Conservation (phyloP, 1,140 invertebrate species). For the Lethrus apterus region DNA sequence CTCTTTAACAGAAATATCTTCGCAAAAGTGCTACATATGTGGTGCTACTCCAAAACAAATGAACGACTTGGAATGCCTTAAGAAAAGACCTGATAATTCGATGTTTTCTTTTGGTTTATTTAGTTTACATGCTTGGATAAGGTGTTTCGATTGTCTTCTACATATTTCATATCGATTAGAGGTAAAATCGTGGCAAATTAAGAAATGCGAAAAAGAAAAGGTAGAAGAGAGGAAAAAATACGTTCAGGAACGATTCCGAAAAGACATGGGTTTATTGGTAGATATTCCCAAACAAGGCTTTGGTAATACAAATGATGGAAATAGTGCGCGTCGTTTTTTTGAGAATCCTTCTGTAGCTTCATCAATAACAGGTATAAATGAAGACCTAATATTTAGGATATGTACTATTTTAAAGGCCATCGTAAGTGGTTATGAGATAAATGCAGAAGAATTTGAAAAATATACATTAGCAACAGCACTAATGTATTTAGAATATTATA, state of each 20-base stretch:
- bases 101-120: neutral
- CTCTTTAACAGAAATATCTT: neutral
- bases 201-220: conserved; percentile 7
- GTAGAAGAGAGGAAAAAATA: conserved; percentile 1
- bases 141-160: neutral
- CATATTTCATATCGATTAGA: neutral
- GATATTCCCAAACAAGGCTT: conserved; percentile 35
- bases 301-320: conserved; percentile 39
- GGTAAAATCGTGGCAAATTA: conserved; percentile 2
- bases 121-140: conserved; percentile 3
- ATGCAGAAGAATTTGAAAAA: conserved; percentile 19
- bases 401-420: conserved; percentile 28
- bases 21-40: neutral
- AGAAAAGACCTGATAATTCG: neutral
- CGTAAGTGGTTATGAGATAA: conserved; percentile 24
- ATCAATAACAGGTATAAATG: conserved; percentile 31
- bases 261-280: conserved; percentile 30
- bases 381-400: conserved; percentile 29
- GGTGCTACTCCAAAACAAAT: neutral
- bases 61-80: neutral
- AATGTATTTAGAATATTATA: conserved; percentile 30
- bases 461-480: conserved; percentile 23
- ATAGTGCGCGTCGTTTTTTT: conserved; percentile 40
- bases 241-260: conserved; percentile 15
- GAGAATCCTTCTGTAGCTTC: conserved; percentile 25